phyloP scores from a whole-genome alignment of 2,113 vertebrate genomes.

The Panthera leo region DNA sequence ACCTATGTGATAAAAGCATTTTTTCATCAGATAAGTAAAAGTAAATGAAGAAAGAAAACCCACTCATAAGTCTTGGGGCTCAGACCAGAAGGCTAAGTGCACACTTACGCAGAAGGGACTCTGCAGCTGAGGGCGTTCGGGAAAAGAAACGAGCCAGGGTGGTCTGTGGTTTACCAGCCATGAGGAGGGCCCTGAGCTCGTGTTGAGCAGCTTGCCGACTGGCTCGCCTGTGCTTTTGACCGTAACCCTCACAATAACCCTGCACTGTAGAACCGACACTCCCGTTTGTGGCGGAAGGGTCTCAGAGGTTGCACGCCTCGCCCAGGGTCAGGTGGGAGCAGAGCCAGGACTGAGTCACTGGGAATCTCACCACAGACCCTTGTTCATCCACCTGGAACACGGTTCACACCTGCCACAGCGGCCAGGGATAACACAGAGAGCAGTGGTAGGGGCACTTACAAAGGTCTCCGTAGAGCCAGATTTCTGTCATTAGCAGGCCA shows the following conservation, averaged over 20 bases:
- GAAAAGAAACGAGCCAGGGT: neutral
- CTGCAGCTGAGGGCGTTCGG: neutral
- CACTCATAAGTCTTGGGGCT: neutral
- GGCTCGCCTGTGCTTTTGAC: neutral
- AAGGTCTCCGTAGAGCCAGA: neutral
- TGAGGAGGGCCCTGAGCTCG: rapidly evolving
- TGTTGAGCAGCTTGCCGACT: neutral
- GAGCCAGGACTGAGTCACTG: neutral
- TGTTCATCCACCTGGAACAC: no score
- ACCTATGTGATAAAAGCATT: neutral
- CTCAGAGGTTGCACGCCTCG: neutral
- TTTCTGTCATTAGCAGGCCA: neutral
- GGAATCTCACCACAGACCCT: neutral
- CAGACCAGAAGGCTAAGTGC: neutral
- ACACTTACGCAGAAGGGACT: neutral
- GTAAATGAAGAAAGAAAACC: neutral
- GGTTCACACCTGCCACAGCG: neutral
- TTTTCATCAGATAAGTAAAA: neutral
- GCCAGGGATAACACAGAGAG: neutral
- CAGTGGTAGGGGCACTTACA: no score
- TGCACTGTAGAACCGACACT: neutral
- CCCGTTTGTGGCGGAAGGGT: neutral
- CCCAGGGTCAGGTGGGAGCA: neutral
- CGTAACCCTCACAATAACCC: neutral
- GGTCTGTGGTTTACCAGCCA: neutral